Percentiles rank a stretch among this genome's conserved stretches.
These are phyloP conservation scores for Pachycephala philippinensis DNA, from an alignment of 2,113 vertebrate species.

Conservation along the genomic window DNA sequence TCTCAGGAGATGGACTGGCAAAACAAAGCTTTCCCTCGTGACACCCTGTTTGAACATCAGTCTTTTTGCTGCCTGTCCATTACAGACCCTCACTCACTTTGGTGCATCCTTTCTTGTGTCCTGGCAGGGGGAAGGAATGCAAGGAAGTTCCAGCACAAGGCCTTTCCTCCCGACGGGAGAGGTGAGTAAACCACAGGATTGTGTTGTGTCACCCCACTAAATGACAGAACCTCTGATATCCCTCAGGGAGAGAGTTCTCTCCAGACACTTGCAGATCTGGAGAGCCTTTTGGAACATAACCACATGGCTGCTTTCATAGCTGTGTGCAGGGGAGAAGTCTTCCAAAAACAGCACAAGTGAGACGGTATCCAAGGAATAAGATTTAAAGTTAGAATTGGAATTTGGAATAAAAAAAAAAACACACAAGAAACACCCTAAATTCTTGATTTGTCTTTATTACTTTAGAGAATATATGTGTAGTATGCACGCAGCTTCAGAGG, in stretches of 20 bases:
- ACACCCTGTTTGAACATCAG: neutral
- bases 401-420: neutral
- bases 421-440: neutral
- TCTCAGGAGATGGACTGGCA: conserved; percentile 29
- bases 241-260: neutral
- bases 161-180: conserved; percentile 68
- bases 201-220: neutral
- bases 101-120: neutral
- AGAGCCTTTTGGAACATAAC: neutral
- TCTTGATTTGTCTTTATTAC: neutral
- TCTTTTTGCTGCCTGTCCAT: neutral
- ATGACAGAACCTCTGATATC: neutral
- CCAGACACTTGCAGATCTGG: neutral
- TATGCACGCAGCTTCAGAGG: neutral
- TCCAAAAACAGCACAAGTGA: neutral
- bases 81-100: neutral
- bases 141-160: conserved; percentile 73
- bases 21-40: conserved; percentile 20
- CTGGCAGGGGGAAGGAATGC: conserved; percentile 75
- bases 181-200: conserved; percentile 56
- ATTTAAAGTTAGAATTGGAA: neutral
- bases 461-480: rapidly evolving
- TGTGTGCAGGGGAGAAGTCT: neutral
- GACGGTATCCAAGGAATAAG: neutral
- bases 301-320: neutral